Conservation (phyloP, 1,140 invertebrate species). For the Cydia pomonella region DNA sequence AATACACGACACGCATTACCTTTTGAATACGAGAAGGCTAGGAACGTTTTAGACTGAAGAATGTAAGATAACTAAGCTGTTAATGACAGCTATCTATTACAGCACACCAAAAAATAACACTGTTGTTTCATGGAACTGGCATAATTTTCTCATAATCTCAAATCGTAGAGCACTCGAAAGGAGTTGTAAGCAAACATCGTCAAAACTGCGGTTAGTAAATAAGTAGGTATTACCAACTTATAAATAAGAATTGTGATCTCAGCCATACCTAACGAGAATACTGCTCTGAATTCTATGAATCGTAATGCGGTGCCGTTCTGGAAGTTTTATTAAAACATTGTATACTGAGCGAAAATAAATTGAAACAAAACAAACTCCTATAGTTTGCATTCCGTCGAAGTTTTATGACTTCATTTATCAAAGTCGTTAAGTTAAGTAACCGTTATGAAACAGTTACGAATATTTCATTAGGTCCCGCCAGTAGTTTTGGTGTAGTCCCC, state of each 20-base stretch:
- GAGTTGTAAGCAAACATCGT: conserved; percentile 23
- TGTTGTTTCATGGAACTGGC: conserved; percentile 13
- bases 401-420: conserved; percentile 26
- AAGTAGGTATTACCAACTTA: conserved; percentile 28
- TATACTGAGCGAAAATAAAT: neutral
- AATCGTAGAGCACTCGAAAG: conserved; percentile 25
- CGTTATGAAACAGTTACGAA: conserved; percentile 19
- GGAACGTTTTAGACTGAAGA: neutral
- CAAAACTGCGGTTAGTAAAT: conserved; percentile 22
- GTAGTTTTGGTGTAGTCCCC: conserved; percentile 26
- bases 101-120: conserved; percentile 24
- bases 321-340: conserved; percentile 5
- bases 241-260: conserved; percentile 23
- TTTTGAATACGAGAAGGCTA: conserved; percentile 13
- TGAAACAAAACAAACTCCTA: neutral
- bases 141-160: conserved; percentile 27
- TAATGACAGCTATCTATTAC: conserved; percentile 30
- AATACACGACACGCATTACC: neutral
- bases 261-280: neutral
- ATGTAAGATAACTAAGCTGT: conserved; percentile 6
- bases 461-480: neutral
- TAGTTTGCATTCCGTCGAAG: neutral
- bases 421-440: conserved; percentile 9
- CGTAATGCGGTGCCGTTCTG: conserved; percentile 1
- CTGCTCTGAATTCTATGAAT: conserved; percentile 17